Conservation (phyloP, 2,113 vertebrate species). For the Poicephalus gulielmi region DNA sequence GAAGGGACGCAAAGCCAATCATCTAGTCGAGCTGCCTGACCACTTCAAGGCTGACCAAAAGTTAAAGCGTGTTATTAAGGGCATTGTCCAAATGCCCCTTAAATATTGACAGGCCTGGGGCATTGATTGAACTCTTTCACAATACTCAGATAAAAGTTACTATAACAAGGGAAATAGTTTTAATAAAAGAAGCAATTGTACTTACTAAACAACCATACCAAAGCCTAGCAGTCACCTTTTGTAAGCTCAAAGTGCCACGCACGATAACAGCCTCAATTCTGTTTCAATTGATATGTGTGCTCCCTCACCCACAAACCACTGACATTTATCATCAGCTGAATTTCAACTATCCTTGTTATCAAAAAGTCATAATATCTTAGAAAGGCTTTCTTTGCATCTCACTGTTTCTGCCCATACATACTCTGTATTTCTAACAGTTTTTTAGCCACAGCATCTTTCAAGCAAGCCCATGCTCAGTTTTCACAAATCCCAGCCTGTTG, state of each 20-base stretch:
- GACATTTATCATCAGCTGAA: neutral
- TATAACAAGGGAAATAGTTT: neutral
- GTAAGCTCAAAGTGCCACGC: neutral
- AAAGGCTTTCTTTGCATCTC: slow-evolving; percentile 17
- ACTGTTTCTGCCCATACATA: slow-evolving; percentile 16
- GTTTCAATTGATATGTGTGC: neutral
- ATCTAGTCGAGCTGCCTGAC: neutral
- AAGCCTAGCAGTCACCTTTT: neutral
- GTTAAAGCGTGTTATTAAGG: neutral
- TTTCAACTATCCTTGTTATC: neutral
- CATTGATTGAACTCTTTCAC: neutral
- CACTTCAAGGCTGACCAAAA: neutral
- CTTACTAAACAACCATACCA: neutral
- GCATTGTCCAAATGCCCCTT: neutral
- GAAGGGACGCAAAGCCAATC: neutral
- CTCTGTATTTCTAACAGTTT: slow-evolving; percentile 9
- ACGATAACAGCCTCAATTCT: neutral
- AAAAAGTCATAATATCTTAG: neutral
- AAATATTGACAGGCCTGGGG: neutral
- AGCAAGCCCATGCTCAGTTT: neutral
- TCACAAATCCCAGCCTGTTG: slow-evolving; percentile 8
- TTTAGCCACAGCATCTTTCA: slow-evolving; percentile 27
- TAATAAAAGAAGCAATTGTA: neutral
- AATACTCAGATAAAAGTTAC: neutral
- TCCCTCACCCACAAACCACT: neutral